phyloP scores from a whole-genome alignment of 1,140 invertebrate species.

The Drosophila saltans region DNA sequence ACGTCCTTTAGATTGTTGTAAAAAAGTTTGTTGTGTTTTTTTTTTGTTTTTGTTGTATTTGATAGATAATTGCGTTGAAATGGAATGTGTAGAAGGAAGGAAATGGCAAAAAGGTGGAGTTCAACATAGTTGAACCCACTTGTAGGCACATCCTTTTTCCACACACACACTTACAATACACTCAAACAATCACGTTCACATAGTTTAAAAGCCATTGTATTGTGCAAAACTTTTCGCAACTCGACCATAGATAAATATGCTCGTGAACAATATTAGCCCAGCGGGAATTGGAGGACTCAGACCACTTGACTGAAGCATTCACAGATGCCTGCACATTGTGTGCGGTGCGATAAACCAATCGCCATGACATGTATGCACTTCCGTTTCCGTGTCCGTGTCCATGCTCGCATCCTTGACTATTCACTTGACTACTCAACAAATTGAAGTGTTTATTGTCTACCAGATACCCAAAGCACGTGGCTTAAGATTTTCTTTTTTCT shows the following conservation, averaged over 20 bases:
- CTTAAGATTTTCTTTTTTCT: not conserved
- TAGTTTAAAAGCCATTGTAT: conserved; percentile 56
- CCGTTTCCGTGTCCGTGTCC: conserved; percentile 49
- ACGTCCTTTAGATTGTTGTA: not conserved
- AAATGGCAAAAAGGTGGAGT: conserved; percentile 23
- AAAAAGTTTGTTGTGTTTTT: conserved; percentile 19
- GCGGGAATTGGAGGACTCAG: conserved; percentile 39
- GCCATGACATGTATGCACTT: conserved; percentile 60
- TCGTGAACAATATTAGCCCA: conserved; percentile 36
- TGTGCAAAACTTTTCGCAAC: conserved; percentile 38
- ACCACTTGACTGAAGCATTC: conserved; percentile 37
- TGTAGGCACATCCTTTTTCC: conserved; percentile 35
- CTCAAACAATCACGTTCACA: conserved; percentile 16
- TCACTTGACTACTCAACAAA: conserved; percentile 26
- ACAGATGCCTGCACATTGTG: conserved; percentile 59
- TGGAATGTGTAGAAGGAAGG: not conserved
- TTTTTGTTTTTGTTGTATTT: conserved; percentile 28
- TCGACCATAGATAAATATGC: conserved; percentile 15
- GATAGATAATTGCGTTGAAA: conserved; percentile 53
- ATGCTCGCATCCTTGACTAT: conserved; percentile 40
- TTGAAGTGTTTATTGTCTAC: conserved; percentile 44
- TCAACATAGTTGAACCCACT: conserved; percentile 61
- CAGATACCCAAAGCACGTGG: not conserved
- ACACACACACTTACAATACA: not conserved
- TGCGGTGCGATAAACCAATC: conserved; percentile 55